These are phyloP conservation scores for Gobio occitaniae DNA, from an alignment of 2,797 vertebrate species.

Conservation along the genomic window DNA sequence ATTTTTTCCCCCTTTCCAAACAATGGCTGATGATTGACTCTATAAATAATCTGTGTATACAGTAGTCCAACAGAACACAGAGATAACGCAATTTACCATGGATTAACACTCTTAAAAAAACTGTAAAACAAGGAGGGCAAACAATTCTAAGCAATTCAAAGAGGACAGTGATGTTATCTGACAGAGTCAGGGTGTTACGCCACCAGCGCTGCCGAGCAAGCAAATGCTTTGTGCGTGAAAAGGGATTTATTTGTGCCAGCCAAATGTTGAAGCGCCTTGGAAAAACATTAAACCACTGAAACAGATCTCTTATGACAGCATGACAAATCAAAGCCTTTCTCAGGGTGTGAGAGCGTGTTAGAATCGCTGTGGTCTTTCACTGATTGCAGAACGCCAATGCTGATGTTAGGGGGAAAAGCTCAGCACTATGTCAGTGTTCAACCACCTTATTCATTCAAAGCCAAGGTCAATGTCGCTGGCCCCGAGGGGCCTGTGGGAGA, in stretches of 20 bases:
- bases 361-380: slow-evolving; percentile 60
- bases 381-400: slow-evolving; percentile 35
- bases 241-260: slow-evolving; percentile 51
- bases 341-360: slow-evolving; percentile 61
- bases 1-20: background rate
- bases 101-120: slow-evolving; percentile 40
- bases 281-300: slow-evolving; percentile 58
- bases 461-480: slow-evolving; percentile 85
- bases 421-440: slow-evolving; percentile 65
- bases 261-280: slow-evolving; percentile 40
- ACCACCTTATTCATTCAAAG: slow-evolving; percentile 77
- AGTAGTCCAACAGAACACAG: slow-evolving; percentile 13
- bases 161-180: slow-evolving; percentile 40
- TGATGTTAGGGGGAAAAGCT: slow-evolving; percentile 58
- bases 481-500: slow-evolving; percentile 78
- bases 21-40: background rate
- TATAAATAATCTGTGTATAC: slow-evolving; percentile 8
- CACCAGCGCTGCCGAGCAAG: slow-evolving; percentile 17
- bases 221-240: slow-evolving; percentile 50
- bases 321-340: slow-evolving; percentile 66
- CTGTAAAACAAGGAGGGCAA: slow-evolving; percentile 38
- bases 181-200: slow-evolving; percentile 24
- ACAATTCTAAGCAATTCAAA: slow-evolving; percentile 19
- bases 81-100: background rate
- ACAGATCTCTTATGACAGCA: slow-evolving; percentile 64